phyloP scores from a whole-genome alignment of 2,797 vertebrate genomes.

The Myoxocephalus aenaeus region DNA sequence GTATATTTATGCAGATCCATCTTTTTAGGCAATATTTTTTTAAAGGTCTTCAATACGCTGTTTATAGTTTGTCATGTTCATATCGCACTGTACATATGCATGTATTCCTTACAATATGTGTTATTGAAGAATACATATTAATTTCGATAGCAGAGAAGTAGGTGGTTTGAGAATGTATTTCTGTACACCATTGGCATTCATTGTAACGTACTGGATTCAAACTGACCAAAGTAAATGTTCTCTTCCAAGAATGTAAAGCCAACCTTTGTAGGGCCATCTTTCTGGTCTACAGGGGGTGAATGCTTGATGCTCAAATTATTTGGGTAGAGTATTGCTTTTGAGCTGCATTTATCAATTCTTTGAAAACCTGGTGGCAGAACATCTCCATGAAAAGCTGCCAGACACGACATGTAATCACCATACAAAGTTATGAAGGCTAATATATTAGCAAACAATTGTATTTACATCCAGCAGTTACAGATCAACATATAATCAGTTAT shows the following conservation, averaged over 20 bases:
- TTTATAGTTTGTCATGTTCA: neutral
- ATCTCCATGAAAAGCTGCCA: neutral
- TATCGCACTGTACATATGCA: neutral
- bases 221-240: neutral
- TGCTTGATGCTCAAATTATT: neutral
- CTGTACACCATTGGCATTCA: neutral
- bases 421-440: too few relatives aligned
- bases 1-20: neutral
- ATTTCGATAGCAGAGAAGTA: neutral
- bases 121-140: too few relatives aligned
- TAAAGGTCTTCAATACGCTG: neutral
- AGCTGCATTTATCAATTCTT: neutral
- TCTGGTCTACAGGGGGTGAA: neutral
- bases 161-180: neutral
- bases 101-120: neutral
- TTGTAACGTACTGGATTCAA: neutral
- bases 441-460: neutral
- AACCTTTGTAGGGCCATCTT: too few relatives aligned
- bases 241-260: neutral
- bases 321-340: neutral
- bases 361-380: neutral
- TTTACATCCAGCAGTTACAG: neutral
- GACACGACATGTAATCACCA: neutral
- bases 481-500: neutral
- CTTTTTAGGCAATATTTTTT: too few relatives aligned